These are phyloP conservation scores for Dasysyrphus albostriatus DNA, from an alignment of 2,888 invertebrate genomes.

Conservation along the genomic window DNA sequence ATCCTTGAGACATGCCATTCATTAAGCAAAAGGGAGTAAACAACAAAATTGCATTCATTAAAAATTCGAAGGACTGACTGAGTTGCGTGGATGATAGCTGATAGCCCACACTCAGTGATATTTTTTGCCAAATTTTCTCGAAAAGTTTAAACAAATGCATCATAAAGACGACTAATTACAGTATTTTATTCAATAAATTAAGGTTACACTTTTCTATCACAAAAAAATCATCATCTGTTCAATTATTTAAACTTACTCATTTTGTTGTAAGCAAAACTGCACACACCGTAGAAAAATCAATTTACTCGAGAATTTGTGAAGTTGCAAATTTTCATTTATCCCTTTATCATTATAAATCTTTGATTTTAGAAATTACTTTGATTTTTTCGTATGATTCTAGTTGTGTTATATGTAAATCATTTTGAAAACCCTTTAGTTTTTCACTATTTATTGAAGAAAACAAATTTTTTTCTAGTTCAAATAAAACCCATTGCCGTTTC, in stretches of 20 bases:
- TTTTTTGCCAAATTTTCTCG: neutral
- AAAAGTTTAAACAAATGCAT: neutral
- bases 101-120: neutral
- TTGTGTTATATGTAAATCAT: conserved; percentile 7
- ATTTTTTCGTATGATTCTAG: neutral
- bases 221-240: neutral
- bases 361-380: neutral
- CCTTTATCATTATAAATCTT: neutral
- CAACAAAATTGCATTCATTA: conserved; percentile 66
- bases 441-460: conserved; percentile 27
- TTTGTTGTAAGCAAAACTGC: conserved; percentile 38
- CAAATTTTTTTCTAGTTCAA: conserved; percentile 6
- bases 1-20: conserved; percentile 62
- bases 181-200: neutral
- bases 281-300: conserved; percentile 63
- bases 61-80: neutral
- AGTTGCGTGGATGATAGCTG: neutral
- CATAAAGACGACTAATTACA: neutral
- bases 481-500: conserved; percentile 30
- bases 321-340: neutral
- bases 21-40: conserved; percentile 55
- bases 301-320: conserved; percentile 6
- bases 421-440: neutral
- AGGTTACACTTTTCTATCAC: neutral
- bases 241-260: conserved; percentile 71